Evolutionary conservation across 2,113 vertebrate genomes (phyloP).

Genomic region (Megaleporinus macrocephalus): DNA sequence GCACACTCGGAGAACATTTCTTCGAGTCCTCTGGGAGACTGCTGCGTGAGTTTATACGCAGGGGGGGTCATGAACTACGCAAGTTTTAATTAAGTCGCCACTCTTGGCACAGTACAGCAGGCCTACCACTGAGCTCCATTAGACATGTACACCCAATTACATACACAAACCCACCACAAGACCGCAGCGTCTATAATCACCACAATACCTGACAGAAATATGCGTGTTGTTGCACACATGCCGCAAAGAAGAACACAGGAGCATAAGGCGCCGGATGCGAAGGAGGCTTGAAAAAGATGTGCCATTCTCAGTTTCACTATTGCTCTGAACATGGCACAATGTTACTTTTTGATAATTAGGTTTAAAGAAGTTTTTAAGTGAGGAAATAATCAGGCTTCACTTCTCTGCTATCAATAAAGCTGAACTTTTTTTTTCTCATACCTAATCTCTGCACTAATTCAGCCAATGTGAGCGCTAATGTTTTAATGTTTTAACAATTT

Average conservation of each 20-base stretch:
- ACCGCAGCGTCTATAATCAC: conserved; percentile 23
- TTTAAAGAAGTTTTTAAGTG: no score
- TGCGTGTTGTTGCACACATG: not conserved
- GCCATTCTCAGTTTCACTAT: not conserved
- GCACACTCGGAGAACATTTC: not conserved
- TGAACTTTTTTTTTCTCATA: no score
- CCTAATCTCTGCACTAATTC: no score
- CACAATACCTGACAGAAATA: conserved; percentile 11
- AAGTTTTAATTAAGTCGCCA: conserved; percentile 43
- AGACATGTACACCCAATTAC: conserved; percentile 33
- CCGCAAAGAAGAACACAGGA: not conserved
- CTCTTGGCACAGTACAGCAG: conserved; percentile 16
- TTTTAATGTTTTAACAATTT: no score
- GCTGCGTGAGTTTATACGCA: conserved; percentile 27
- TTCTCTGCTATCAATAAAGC: no score
- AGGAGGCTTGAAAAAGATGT: not conserved
- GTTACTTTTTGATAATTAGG: no score
- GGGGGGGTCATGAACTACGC: not conserved
- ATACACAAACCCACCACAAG: conserved; percentile 32
- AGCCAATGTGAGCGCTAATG: no score
- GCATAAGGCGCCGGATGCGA: not conserved
- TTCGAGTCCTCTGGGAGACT: not conserved
- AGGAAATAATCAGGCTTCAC: no score
- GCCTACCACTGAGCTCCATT: conserved; percentile 28
- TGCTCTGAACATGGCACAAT: no score